These are phyloP conservation scores for Gallinago nigripennis DNA, from an alignment of 2,797 vertebrate species.

Conservation along the genomic window DNA sequence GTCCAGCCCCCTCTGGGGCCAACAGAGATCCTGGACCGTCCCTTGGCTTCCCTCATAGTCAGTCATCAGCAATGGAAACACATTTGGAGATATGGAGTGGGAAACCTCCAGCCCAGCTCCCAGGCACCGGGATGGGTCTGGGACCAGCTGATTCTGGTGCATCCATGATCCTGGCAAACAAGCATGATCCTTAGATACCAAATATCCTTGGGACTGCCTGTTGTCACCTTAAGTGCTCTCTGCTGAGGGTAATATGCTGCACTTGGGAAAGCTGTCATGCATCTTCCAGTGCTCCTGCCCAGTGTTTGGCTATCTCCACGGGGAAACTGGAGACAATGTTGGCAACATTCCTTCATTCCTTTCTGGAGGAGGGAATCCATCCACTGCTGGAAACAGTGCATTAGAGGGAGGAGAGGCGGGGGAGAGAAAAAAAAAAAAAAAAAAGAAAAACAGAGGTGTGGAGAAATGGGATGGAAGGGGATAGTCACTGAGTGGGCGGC, in stretches of 20 bases:
- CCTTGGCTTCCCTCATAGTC: not conserved
- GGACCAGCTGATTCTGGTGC: not conserved
- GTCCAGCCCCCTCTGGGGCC: accelerated
- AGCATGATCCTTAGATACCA: accelerated
- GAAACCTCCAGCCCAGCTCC: not conserved
- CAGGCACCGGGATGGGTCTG: not conserved
- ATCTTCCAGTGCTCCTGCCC: not conserved
- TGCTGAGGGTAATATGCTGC: accelerated
- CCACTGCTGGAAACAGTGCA: not conserved
- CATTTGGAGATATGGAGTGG: not conserved
- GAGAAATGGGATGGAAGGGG: too few relatives aligned
- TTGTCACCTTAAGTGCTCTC: not conserved
- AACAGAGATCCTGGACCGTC: not conserved
- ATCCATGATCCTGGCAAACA: accelerated
- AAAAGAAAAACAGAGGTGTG: too few relatives aligned
- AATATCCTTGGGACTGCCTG: not conserved
- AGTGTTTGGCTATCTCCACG: not conserved
- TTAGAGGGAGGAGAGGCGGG: not conserved
- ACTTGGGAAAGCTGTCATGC: not conserved
- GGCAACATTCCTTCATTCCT: not conserved
- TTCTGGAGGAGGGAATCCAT: not conserved
- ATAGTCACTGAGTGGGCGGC: too few relatives aligned
- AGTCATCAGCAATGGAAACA: not conserved
- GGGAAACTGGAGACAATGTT: not conserved
- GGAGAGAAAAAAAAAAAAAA: not conserved